Evolutionary conservation across 2,888 invertebrate genomes (phyloP).

Genomic region (Heteromurus nitidus): DNA sequence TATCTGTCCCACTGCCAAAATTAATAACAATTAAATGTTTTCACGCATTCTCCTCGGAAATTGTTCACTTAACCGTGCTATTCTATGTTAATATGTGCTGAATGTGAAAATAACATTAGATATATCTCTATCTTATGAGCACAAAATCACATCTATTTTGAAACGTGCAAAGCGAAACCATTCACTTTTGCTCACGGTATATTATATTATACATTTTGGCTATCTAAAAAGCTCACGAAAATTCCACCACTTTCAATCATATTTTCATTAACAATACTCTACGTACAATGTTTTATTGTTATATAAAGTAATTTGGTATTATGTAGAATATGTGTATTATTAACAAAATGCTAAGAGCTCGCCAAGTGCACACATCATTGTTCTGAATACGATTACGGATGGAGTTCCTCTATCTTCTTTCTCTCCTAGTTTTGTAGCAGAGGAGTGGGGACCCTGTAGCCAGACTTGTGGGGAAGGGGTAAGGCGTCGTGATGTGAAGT

Average conservation of each 20-base stretch:
- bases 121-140: no score
- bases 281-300: not conserved
- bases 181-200: no score
- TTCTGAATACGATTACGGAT: not conserved
- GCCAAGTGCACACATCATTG: not conserved
- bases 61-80: not conserved
- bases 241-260: no score
- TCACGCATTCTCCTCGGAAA: conserved; percentile 3
- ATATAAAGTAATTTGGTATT: not conserved
- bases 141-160: not conserved
- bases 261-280: not conserved
- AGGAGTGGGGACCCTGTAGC: conserved; percentile 95
- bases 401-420: no score
- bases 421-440: conserved; percentile 87
- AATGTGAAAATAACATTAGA: not conserved
- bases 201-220: no score
- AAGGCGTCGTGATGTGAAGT: conserved; percentile 90
- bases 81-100: not conserved
- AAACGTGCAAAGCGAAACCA: not conserved
- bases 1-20: not conserved
- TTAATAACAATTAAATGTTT: not conserved
- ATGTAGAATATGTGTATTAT: no score
- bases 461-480: conserved; percentile 93
- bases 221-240: no score
- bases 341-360: no score